Evolutionary conservation across 1,140 invertebrate genomes (phyloP).

Genomic region (Drosophila seguyi): DNA sequence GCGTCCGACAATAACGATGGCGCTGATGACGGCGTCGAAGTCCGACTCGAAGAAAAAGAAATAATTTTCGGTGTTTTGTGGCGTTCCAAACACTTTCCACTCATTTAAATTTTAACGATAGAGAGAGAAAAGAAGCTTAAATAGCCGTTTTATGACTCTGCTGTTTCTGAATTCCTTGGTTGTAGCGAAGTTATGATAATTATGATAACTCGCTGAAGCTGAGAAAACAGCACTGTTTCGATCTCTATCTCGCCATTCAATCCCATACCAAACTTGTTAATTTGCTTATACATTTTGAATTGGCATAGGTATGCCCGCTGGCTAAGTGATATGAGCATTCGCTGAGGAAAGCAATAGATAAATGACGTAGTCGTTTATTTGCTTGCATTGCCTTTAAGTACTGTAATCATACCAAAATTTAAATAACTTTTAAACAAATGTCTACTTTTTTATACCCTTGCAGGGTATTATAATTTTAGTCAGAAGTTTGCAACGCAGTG

Average conservation of each 20-base stretch:
- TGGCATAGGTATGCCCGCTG: neutral
- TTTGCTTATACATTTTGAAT: slow-evolving; percentile 29
- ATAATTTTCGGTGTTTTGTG: slow-evolving; percentile 31
- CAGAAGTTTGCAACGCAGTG: too few species aligned
- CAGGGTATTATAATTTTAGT: too few species aligned
- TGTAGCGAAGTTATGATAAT: slow-evolving; percentile 75
- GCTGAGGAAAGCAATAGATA: slow-evolving; percentile 18
- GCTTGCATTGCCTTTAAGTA: neutral
- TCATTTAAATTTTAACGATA: slow-evolving; percentile 79
- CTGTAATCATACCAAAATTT: neutral
- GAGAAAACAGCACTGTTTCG: slow-evolving; percentile 52
- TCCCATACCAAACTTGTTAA: slow-evolving; percentile 39
- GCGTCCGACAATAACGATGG: neutral
- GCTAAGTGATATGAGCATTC: neutral
- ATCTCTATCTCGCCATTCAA: slow-evolving; percentile 51
- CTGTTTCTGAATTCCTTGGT: slow-evolving; percentile 40
- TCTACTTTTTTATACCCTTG: too few species aligned
- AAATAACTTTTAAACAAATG: too few species aligned
- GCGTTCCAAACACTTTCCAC: slow-evolving; percentile 75
- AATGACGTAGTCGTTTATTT: neutral
- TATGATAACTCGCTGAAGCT: slow-evolving; percentile 67
- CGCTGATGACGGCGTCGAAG: slow-evolving; percentile 5
- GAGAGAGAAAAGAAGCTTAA: slow-evolving; percentile 35
- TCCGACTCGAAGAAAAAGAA: slow-evolving; percentile 15
- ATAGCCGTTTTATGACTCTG: slow-evolving; percentile 47